Base-by-base conservation (phyloP, 1,140 invertebrate genomes). In the Tribolium castaneum region DNA sequence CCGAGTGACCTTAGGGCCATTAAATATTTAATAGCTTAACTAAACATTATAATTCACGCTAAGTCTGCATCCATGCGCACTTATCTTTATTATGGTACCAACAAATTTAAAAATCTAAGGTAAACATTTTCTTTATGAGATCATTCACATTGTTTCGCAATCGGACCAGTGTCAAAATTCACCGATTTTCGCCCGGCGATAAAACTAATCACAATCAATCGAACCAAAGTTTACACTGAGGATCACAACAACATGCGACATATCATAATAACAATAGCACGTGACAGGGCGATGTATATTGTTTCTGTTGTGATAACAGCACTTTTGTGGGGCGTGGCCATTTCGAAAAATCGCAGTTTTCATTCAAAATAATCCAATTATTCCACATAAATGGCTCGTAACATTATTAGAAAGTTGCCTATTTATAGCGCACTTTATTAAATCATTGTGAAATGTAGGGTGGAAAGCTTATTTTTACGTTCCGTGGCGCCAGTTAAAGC, bases 391-490 rank as follows among this genome's bases (percentile, higher is more conserved):
- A 56, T 56, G 16, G 54, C 54, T 14, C 12, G 54, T 56, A 25
- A 59, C 54, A 59, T 59, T 59, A 59, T 59, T 59, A 59, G 54
- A 59, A 59, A 59, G 54, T 59, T 22, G 16, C 6, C 54, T 59
- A 30, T 59, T 59, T 59, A 59, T 30, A 25, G 19, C 25, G 22
- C 54, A 59, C 22, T 30, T 22, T 56, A 56, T 56, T 56, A 16
- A 56, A 22, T 56, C 13, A 19, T 56, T 59, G 54, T 59, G 54
- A 25, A 59, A 59, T 59, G 54, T 59, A 59, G 54, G 54, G 54
- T 59, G 39, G 35, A 72, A 72, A 72, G 39, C 50, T 45, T 72
- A 72, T 72, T 49, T 72, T 49, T 72, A 13, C 30, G 45, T 72
- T 72, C n/a, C 14, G 16, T 72, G 34, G 34, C 70, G 70, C 70